Evolutionary conservation across 2,888 invertebrate genomes (phyloP).

Genomic region (Nemurella pictetii): DNA sequence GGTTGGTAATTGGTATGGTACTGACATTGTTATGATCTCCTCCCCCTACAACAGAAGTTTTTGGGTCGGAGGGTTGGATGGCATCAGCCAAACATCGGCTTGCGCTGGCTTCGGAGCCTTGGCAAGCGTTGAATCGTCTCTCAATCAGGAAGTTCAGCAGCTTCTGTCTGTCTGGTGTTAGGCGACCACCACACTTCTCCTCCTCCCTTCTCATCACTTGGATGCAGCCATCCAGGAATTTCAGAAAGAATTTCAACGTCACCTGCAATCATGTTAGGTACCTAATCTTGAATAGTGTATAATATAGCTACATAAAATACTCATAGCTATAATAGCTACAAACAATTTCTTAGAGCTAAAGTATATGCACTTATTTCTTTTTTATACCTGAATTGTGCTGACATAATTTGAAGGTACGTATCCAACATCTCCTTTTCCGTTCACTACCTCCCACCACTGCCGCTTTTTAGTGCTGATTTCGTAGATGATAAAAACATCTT

Average conservation of each 20-base stretch:
- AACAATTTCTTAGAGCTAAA: background rate
- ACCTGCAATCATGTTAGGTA: conserved; percentile 5
- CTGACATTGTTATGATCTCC: background rate
- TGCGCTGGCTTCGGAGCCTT: background rate
- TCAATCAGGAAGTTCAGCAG: conserved; percentile 65
- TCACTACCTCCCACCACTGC: conserved; percentile 89
- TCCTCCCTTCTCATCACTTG: conserved; percentile 54
- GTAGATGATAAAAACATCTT: conserved; percentile 79
- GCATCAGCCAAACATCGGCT: background rate
- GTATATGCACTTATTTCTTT: conserved; percentile 41
- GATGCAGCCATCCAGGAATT: conserved; percentile 73
- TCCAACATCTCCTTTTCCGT: conserved; percentile 78
- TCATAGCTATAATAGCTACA: too few species aligned
- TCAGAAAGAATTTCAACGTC: conserved; percentile 43
- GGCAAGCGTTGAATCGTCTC: conserved; percentile 56
- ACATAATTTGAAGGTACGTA: conserved; percentile 89
- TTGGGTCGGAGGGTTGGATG: background rate
- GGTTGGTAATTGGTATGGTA: background rate
- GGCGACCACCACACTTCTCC: conserved; percentile 52
- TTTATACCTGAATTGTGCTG: conserved; percentile 70
- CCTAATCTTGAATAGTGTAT: conserved; percentile 4
- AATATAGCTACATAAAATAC: background rate
- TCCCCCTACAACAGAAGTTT: background rate
- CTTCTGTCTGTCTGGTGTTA: conserved; percentile 63
- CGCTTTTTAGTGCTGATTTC: conserved; percentile 77